Evolutionary conservation across 2,888 invertebrate species (phyloP).

Genomic region (Microdon myrmicae): DNA sequence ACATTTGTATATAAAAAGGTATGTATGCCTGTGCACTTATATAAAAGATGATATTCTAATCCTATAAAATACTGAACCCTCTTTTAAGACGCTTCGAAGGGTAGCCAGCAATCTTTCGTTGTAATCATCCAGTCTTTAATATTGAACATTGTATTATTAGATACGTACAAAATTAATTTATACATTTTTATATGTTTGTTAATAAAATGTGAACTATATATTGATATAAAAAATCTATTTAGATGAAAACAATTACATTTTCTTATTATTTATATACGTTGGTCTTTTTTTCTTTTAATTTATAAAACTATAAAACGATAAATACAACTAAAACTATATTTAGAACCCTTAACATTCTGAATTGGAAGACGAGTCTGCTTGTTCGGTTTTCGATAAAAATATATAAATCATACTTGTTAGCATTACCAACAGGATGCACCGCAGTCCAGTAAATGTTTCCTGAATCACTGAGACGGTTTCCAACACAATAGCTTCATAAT

Average conservation of each 20-base stretch:
- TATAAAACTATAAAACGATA: constrained; percentile 20
- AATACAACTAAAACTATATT: constrained; percentile 32
- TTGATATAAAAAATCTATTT: constrained; percentile 17
- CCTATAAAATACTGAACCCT: not conserved
- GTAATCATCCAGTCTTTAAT: constrained; percentile 40
- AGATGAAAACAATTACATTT: constrained; percentile 19
- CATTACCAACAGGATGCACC: constrained; percentile 12
- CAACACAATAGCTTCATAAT: no score
- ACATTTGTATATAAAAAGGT: not conserved
- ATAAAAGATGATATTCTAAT: constrained; percentile 6
- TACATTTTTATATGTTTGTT: constrained; percentile 2
- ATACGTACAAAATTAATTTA: constrained; percentile 22
- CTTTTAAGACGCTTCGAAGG: not conserved
- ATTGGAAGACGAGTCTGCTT: constrained; percentile 32
- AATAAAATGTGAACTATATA: constrained; percentile 14
- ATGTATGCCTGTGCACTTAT: not conserved
- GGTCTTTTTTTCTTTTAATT: no score
- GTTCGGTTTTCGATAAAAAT: not conserved
- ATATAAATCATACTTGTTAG: not conserved
- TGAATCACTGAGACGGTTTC: not conserved
- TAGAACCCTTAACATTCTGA: constrained; percentile 35
- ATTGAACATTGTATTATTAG: constrained; percentile 12
- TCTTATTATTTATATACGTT: no score
- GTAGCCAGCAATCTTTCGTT: constrained; percentile 5
- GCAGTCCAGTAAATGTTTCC: constrained; percentile 7